Evolutionary conservation across 2,797 vertebrate genomes (phyloP), one percentile per base, ranked within the genome.

Genomic region (Paramormyrops hopkinsi): DNA sequence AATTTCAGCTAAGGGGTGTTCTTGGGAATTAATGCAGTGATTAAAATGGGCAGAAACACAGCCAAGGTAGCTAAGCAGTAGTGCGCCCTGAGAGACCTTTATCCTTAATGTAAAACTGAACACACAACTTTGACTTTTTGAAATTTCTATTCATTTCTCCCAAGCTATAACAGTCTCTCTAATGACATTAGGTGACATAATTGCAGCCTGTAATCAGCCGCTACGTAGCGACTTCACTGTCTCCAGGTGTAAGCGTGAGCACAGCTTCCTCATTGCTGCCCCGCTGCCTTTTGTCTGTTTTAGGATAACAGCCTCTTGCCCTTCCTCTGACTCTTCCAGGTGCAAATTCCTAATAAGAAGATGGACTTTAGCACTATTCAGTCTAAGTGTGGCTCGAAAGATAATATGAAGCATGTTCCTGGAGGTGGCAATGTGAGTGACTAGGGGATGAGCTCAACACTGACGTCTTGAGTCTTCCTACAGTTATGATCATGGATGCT

Each of bases 331-430:
- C 87, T 85, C 89, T 88, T 90, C 29, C 82, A 93, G 96, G 96
- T 96, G 94, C 96, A 97, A 95, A 96, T 97, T 92, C 82, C 95
- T 94, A 96, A 96, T 94, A 97, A 97, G 96, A 97, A 97, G 95
- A 92, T 97, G 94, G 95, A 97, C 95, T 94, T 97, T 94, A 96
- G 94, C 95, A 96, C 89, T 94, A 95, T 97, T 94, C 96, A 97
- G 95, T 96, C 97, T 94, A 97, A 22, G 95, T 97, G 96, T 95
- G 97, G 96, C 94, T 97, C 97, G 94, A 97, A 97, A 96, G 96
- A 97, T 93, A 97, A 97, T 96, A 94, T 97, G 94, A 97, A 96
- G 95, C 95, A 97, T 93, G 91, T 94, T 91, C 95, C 97, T 0
- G 96, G 96, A 91, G 92, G 92, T 90, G 92, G 92, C 1, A 96